phyloP scores from a whole-genome alignment of 2,888 invertebrate genomes.

The Eucriotettix oculatus region DNA sequence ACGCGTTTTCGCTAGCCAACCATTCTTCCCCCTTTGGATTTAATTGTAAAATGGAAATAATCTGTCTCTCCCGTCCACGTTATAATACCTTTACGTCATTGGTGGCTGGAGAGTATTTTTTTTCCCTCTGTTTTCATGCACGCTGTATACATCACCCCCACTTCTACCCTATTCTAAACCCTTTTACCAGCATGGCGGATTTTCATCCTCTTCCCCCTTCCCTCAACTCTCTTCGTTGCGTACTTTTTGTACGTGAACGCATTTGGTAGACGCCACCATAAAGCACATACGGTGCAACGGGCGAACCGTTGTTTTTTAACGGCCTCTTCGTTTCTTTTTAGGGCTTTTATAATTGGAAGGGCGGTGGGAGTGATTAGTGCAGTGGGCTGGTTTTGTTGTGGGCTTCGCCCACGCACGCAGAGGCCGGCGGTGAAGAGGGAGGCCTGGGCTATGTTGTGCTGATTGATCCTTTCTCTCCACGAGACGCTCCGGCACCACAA shows the following conservation, averaged over 20 bases:
- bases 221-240: conserved; percentile 1
- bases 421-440: background rate
- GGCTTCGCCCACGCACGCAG: background rate
- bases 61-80: background rate
- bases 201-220: conserved; percentile 6
- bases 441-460: background rate
- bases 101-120: too few species aligned
- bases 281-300: conserved; percentile 2
- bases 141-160: background rate
- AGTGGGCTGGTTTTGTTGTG: conserved; percentile 1
- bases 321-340: conserved; percentile 2
- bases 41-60: background rate
- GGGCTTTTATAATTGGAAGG: conserved; percentile 8
- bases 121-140: background rate
- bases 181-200: background rate
- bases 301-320: conserved; percentile 4
- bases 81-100: background rate
- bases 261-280: conserved; percentile 6
- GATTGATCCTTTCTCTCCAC: background rate
- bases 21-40: background rate
- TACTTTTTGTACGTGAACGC: conserved; percentile 3
- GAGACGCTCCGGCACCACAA: background rate
- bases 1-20: background rate
- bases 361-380: conserved; percentile 9
- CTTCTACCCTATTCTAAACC: background rate